Conservation (phyloP, 1,140 invertebrate species). For the Zaprionus gabonicus region DNA sequence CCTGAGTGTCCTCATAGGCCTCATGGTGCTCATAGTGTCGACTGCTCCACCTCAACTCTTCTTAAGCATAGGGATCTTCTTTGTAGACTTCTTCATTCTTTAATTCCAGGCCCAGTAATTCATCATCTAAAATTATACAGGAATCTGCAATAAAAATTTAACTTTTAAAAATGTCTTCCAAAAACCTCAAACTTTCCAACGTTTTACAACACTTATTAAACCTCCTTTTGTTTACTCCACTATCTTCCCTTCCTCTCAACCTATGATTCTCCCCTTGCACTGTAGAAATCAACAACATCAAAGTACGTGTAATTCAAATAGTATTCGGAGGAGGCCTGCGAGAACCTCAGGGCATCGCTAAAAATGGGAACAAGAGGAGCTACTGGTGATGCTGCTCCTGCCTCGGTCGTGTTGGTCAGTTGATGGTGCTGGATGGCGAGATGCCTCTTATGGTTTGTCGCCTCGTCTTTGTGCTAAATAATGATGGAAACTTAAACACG, state of each 20-base stretch:
- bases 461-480: constrained; percentile 77
- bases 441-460: constrained; percentile 62
- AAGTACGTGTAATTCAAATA: constrained; percentile 34
- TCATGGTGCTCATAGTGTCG: too few species aligned
- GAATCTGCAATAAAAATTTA: too few species aligned
- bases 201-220: not conserved
- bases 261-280: not conserved
- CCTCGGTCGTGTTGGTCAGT: constrained; percentile 28
- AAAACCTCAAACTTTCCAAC: not conserved
- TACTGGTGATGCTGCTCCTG: not conserved
- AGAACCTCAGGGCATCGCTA: constrained; percentile 7
- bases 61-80: too few species aligned
- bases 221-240: not conserved
- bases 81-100: accelerated
- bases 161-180: not conserved
- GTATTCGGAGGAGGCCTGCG: constrained; percentile 22
- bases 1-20: too few species aligned
- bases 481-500: constrained; percentile 75
- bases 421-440: constrained; percentile 3
- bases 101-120: too few species aligned
- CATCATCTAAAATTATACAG: too few species aligned
- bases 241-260: too few species aligned
- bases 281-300: constrained; percentile 28
- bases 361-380: not conserved
- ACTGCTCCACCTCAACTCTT: too few species aligned